These are phyloP conservation scores for Bos javanicus DNA, from an alignment of 2,113 vertebrate species.

Conservation along the genomic window DNA sequence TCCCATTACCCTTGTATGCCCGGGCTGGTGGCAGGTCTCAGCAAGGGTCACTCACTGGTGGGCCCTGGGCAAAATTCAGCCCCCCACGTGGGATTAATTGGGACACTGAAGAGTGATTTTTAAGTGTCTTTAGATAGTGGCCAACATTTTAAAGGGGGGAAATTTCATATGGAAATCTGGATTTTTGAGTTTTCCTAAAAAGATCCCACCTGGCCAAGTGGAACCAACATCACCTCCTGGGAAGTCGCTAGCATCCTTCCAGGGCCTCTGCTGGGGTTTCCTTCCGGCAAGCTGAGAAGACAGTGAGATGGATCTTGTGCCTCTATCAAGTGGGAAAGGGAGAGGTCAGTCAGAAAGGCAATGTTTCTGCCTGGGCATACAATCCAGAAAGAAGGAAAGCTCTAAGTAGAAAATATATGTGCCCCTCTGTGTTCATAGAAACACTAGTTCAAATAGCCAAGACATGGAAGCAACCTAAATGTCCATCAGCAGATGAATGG, in stretches of 20 bases:
- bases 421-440: neutral
- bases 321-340: neutral
- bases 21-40: fast-evolving
- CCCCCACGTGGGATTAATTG: fast-evolving
- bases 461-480: neutral
- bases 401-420: neutral
- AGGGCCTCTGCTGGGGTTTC: fast-evolving
- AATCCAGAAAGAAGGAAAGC: neutral
- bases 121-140: neutral
- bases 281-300: neutral
- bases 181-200: neutral
- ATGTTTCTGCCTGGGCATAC: neutral
- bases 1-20: fast-evolving
- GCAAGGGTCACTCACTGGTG: neutral
- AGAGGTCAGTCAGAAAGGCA: neutral
- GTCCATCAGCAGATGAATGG: neutral
- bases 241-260: fast-evolving
- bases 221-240: neutral
- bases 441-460: neutral
- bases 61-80: no score
- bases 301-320: fast-evolving
- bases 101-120: neutral
- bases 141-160: neutral
- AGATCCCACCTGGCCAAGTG: fast-evolving
- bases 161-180: neutral